Evolutionary conservation across 2,888 invertebrate genomes (phyloP).

Genomic region (Smittia sp.): DNA sequence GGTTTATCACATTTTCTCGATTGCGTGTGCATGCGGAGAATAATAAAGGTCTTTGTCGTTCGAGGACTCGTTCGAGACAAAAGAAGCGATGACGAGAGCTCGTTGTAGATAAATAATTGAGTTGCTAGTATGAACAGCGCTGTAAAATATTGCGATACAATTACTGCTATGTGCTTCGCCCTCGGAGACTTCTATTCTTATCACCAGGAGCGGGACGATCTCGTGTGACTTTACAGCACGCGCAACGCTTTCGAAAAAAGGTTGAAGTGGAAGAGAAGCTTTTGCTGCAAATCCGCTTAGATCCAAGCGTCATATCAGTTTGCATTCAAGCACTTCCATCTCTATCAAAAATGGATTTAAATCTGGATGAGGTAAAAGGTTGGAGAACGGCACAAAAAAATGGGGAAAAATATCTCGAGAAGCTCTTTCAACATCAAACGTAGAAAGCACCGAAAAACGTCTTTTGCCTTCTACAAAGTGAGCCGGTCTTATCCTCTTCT

Average conservation of each 20-base stretch:
- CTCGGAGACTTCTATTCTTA: background rate
- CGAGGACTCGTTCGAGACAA: background rate
- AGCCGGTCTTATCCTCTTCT: background rate
- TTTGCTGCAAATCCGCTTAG: too few relatives aligned
- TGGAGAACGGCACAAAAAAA: background rate
- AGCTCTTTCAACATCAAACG: background rate
- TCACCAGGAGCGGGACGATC: background rate
- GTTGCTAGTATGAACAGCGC: background rate
- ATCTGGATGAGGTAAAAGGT: background rate
- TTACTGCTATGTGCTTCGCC: background rate
- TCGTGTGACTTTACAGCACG: background rate
- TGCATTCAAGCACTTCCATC: background rate
- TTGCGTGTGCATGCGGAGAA: conserved; percentile 22
- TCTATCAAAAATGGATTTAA: background rate
- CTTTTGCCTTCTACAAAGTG: background rate
- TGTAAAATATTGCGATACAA: background rate
- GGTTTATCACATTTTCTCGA: conserved; percentile 28
- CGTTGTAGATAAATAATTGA: conserved; percentile 5
- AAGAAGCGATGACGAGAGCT: background rate
- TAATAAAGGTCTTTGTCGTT: conserved; percentile 17
- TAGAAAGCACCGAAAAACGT: background rate
- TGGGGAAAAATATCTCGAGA: background rate
- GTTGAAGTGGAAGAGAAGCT: too few relatives aligned
- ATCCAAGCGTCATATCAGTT: too few relatives aligned
- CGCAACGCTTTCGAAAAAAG: background rate